Conservation (phyloP, 35 echinoderm and acorn worm genomes). For the Diadema setosum region DNA sequence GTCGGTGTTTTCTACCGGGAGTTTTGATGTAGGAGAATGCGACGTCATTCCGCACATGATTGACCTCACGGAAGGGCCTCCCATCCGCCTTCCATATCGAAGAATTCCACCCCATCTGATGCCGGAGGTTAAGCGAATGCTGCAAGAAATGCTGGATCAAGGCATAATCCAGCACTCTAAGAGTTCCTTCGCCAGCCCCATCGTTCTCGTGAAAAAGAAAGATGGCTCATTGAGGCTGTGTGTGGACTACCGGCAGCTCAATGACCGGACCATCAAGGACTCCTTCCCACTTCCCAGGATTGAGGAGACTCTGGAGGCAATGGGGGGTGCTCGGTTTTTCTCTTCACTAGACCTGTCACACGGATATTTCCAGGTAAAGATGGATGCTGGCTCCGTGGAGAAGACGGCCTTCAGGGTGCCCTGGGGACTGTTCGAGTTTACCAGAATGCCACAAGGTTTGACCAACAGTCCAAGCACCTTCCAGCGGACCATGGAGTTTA, state of each 20-base stretch:
- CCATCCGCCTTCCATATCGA: background rate
- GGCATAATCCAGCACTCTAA: background rate
- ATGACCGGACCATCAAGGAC: constrained; percentile 21
- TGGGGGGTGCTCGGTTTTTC: constrained; percentile 47
- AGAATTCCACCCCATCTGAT: background rate
- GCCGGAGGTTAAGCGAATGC: background rate
- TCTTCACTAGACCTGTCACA: constrained; percentile 53
- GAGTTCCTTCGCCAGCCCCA: background rate
- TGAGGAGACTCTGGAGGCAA: constrained; percentile 56
- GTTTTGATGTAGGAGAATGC: constrained; percentile 14
- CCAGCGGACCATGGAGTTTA: no score
- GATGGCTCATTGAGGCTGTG: constrained; percentile 8
- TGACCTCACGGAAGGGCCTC: background rate
- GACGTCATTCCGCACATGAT: constrained; percentile 17
- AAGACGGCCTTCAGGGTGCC: constrained; percentile 58
- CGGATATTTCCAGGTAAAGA: constrained; percentile 42
- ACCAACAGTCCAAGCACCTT: constrained; percentile 50
- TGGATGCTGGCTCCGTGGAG: constrained; percentile 18
- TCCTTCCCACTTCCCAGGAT: constrained; percentile 64
- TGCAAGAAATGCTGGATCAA: constrained; percentile 13
- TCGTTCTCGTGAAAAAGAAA: constrained; percentile 10
- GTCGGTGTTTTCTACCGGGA: background rate
- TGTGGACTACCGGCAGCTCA: background rate
- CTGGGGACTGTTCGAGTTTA: constrained; percentile 38
- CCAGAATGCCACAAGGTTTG: constrained; percentile 54